Evolutionary conservation across 1,140 invertebrate genomes (phyloP).

Genomic region (Drosophila mojavensis): DNA sequence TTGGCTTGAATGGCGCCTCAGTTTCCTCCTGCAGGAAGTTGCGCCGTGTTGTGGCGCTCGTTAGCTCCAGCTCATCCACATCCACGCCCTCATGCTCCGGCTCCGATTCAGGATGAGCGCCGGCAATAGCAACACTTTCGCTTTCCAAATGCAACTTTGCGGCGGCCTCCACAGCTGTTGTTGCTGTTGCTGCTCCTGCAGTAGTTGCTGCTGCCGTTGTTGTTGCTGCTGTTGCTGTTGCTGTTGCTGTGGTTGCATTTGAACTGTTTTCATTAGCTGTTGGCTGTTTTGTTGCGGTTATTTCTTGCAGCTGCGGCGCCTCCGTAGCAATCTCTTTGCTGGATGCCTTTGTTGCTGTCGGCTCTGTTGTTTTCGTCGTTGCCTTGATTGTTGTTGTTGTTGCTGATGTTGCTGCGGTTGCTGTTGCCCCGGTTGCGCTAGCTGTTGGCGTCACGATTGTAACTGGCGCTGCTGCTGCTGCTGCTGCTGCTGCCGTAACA

Average conservation of each 20-base stretch:
- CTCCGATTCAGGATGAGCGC: background rate
- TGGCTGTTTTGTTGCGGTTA: constrained; percentile 41
- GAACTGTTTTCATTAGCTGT: constrained; percentile 48
- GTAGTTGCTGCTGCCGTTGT: constrained; percentile 12
- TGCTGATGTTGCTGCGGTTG: constrained; percentile 11
- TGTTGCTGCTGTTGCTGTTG: constrained; percentile 14
- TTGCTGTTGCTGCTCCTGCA: constrained; percentile 8
- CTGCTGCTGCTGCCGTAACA: constrained; percentile 31
- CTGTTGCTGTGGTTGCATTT: constrained; percentile 34
- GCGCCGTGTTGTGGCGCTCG: constrained; percentile 55
- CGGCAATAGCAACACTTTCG: constrained; percentile 11
- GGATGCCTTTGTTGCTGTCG: constrained; percentile 23
- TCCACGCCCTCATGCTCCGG: background rate
- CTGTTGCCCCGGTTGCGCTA: background rate
- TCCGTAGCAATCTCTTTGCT: constrained; percentile 11
- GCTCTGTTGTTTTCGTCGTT: constrained; percentile 13
- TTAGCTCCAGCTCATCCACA: constrained; percentile 15
- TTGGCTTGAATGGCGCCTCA: constrained; percentile 81
- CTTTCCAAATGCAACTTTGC: constrained; percentile 4
- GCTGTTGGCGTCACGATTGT: background rate
- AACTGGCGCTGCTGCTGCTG: constrained; percentile 15
- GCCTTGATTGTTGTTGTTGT: background rate
- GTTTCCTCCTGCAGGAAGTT: constrained; percentile 81
- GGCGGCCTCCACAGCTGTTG: background rate
- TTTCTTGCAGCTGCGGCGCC: constrained; percentile 14